These are phyloP conservation scores for Globodera rostochiensis DNA, from an alignment of 1,140 invertebrate genomes.

Conservation along the genomic window DNA sequence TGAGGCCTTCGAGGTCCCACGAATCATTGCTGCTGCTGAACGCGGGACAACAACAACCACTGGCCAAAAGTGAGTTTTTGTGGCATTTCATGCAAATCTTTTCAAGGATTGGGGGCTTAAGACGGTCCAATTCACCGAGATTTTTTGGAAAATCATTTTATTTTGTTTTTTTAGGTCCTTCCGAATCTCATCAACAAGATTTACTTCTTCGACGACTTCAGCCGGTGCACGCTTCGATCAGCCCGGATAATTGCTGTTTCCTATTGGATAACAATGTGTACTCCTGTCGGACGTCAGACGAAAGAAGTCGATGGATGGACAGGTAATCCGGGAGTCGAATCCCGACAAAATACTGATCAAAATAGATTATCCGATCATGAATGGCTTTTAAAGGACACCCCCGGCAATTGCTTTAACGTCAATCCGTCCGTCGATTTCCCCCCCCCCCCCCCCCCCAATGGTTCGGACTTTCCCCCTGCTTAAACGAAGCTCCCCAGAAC, in stretches of 20 bases:
- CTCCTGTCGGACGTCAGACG: slow-evolving; percentile 51
- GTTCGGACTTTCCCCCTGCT: too few relatives aligned
- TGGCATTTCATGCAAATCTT: background rate
- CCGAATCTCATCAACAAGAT: slow-evolving; percentile 23
- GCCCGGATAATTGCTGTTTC: slow-evolving; percentile 60
- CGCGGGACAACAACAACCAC: slow-evolving; percentile 35
- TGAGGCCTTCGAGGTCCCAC: slow-evolving; percentile 36
- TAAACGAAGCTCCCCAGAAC: background rate
- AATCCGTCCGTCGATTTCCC: too few relatives aligned
- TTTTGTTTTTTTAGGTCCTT: slow-evolving; percentile 36
- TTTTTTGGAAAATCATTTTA: too few relatives aligned
- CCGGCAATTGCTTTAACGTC: background rate
- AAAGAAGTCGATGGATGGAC: slow-evolving; percentile 58
- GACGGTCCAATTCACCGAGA: too few relatives aligned
- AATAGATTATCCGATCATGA: too few relatives aligned
- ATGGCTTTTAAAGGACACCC: too few relatives aligned
- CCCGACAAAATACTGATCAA: too few relatives aligned
- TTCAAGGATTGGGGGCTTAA: too few relatives aligned
- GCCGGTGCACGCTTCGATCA: slow-evolving; percentile 59
- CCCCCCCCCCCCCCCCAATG: too few relatives aligned
- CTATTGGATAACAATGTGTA: slow-evolving; percentile 55
- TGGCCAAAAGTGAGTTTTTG: background rate
- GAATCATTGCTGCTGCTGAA: slow-evolving; percentile 37
- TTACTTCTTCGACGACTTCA: slow-evolving; percentile 40
- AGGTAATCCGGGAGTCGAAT: slow-evolving; percentile 39